Percentiles rank a stretch among this genome's conserved stretches.
Conservation (phyloP, 2,797 vertebrate species). For the Euphonia xanthogaster region DNA sequence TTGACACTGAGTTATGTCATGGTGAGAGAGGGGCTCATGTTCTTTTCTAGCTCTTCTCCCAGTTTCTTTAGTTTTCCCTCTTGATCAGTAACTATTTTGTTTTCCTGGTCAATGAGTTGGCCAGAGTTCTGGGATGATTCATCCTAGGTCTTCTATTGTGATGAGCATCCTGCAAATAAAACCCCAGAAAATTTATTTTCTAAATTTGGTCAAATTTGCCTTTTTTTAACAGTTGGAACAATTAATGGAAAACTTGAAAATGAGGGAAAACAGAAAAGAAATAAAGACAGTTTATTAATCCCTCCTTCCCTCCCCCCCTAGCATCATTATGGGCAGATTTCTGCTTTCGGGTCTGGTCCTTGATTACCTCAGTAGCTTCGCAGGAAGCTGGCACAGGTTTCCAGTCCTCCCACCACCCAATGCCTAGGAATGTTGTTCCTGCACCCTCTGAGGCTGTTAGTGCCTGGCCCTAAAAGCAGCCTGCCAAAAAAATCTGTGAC, state of each 20-base stretch:
- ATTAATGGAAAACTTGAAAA: neutral
- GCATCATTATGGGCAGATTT: neutral
- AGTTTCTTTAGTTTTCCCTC: neutral
- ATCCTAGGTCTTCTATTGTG: neutral
- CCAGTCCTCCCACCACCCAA: neutral
- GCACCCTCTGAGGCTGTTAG: neutral
- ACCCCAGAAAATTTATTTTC: fast-evolving
- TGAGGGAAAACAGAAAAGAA: neutral
- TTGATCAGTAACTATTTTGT: neutral
- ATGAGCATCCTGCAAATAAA: neutral
- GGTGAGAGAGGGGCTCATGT: neutral
- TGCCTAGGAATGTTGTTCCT: neutral
- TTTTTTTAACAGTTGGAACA: neutral
- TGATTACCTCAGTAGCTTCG: neutral
- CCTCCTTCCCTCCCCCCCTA: neutral
- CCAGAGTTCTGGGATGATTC: neutral
- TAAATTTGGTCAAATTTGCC: neutral
- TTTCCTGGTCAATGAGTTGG: neutral
- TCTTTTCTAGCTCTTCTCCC: neutral
- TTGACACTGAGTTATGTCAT: neutral
- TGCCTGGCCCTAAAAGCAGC: neutral
- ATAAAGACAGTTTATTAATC: neutral
- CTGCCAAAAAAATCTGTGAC: neutral
- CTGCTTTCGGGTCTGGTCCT: neutral
- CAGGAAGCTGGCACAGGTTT: neutral